phyloP scores from a whole-genome alignment of 2,113 vertebrate species.

The Chaetodon auriga region DNA sequence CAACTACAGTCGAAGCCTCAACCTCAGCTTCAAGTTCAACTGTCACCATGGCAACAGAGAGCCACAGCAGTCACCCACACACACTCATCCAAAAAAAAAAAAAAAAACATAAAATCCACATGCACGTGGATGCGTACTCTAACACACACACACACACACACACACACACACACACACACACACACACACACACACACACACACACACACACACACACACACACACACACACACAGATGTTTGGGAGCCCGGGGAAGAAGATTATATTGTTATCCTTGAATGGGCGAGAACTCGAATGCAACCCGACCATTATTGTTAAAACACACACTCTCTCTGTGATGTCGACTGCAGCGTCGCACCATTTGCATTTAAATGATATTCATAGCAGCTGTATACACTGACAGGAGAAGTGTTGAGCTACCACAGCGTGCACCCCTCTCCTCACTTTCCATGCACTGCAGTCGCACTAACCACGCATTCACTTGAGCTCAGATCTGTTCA shows the following conservation, averaged over 20 bases:
- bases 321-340: slow-evolving; percentile 47
- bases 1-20: slow-evolving; percentile 73
- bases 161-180: slow-evolving; percentile 5
- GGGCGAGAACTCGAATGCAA: slow-evolving; percentile 46
- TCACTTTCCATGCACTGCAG: background rate
- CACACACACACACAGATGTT: slow-evolving; percentile 53
- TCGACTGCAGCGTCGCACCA: slow-evolving; percentile 50
- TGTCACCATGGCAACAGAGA: slow-evolving; percentile 78
- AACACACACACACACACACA: slow-evolving; percentile 31
- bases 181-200: slow-evolving; percentile 45
- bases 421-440: background rate
- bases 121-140: slow-evolving; percentile 29
- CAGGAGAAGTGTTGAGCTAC: slow-evolving; percentile 26
- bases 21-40: slow-evolving; percentile 76
- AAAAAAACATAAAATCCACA: slow-evolving; percentile 21
- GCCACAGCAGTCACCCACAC: slow-evolving; percentile 68
- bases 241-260: slow-evolving; percentile 36
- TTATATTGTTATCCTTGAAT: slow-evolving; percentile 62
- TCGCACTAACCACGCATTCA: background rate
- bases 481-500: slow-evolving; percentile 26
- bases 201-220: slow-evolving; percentile 46
- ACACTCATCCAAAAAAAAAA: slow-evolving; percentile 36
- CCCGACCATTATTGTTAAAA: slow-evolving; percentile 53
- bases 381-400: slow-evolving; percentile 28
- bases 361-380: slow-evolving; percentile 71